Evolutionary conservation across 92 coral and sea anemone species (phyloP), one percentile per base, ranked within the genome.

Genomic region (Bergia puertoricense): DNA sequence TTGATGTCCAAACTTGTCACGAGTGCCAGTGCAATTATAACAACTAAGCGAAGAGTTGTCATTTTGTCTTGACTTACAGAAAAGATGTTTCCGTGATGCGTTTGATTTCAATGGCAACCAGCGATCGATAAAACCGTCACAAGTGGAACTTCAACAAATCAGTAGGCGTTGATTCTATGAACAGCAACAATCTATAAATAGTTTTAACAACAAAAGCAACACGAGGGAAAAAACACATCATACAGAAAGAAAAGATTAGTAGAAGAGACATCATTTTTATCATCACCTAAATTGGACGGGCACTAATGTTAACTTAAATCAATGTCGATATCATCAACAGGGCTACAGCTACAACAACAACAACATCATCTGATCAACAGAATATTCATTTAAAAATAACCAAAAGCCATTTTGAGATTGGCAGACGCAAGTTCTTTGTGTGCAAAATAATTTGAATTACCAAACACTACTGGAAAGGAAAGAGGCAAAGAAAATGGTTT

Each of bases 1-100:
- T 23, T 41, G 79, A 39, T 84, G 30, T 48, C 79, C 67, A 84
- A 46, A 16, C 87, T 38, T 39, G 4, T 51, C 74, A 45, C 79
- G 62, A 71, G 48, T 5, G 79, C 43, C 74, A 84, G 22, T 8
- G 36, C 8, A 69, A 84, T 36, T 22, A 84, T 5, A 45, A 84
- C 15, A 30, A 84, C 38, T 10, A 71, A 6, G 75, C 23, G 36
- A 9, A 2, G 11, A 51, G 30, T 4, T 13, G 42, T 46, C 87
- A 84, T 84, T 48, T 68, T 46, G 42, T 72, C 30, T 68, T 41
- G 13, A 3, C 23, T 5, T 40, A 51, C 38, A 44, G 37, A 37
- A n/a, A 41, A 36, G 20, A 45, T 14, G 8, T 10, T 43, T 50
- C 39, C 7, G 71, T 56, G 30, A 44, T 20, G 22, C 10, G 15